Evolutionary conservation across 2,797 vertebrate species (phyloP), one percentile per base, ranked within the genome.

Genomic region (Labroides dimidiatus): DNA sequence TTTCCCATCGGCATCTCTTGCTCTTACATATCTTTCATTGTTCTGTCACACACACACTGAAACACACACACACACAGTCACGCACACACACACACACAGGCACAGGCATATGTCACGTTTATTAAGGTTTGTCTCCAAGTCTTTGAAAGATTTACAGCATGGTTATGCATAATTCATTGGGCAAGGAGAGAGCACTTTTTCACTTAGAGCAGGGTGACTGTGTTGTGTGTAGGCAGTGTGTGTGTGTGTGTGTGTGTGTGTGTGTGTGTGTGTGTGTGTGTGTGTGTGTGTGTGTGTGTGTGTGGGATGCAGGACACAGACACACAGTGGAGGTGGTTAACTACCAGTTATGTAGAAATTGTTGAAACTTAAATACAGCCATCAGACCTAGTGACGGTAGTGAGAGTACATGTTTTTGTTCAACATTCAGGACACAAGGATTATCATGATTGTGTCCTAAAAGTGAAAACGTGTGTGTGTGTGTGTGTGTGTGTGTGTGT

Each of bases 81-180:
- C 33, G 58, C 50, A 57, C 47, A 52, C 42, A 48, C 60, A 54
- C 44, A 58, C 1, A 30, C 45, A 64, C 48, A 33, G 19, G 61
- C 8, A 42, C 48, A 44, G 44, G 58, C 63, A 57, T 50, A 58
- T 10, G 50, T 66, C 37, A 43, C 69, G 72, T 75, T 73, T 69
- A 68, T 57, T 39, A 66, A 55, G 77, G 59, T 75, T 63, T 27
- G 68, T 76, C 53, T 82, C 57, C 21, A 49, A 36, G 65, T 64
- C 78, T 77, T 70, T 92, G 75, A 91, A 93, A 91, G 80, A 91
- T 91, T 92, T 87, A 91, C 81, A 86, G 54, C 74, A 14, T 37
- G 17, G 48, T 61, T 83, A 87, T 90, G 74, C 74, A 92, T 92
- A 81, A 91, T 92, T 91, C 69, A 92, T 33, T 17, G 47, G 19